phyloP scores from a whole-genome alignment of 2,888 invertebrate species.

The Schizotus pectinicornis region DNA sequence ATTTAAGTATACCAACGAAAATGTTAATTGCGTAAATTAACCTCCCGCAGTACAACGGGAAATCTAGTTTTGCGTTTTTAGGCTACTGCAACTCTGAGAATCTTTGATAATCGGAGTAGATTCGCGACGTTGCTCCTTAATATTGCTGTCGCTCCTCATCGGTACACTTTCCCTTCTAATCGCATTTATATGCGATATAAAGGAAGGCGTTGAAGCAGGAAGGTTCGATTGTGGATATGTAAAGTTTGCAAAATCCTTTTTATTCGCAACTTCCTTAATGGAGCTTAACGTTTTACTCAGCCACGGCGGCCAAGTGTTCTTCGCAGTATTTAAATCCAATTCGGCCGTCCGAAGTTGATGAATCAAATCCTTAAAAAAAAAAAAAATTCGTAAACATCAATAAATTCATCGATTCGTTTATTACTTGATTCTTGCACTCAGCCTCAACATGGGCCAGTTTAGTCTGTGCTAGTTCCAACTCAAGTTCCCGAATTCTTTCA shows the following conservation, averaged over 20 bases:
- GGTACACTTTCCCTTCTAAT: conserved; percentile 62
- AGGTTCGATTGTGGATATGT: conserved; percentile 42
- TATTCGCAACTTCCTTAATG: conserved; percentile 75
- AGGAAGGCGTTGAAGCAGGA: conserved; percentile 49
- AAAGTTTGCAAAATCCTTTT: conserved; percentile 58
- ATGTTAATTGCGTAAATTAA: too few relatives aligned
- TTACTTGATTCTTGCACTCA: conserved; percentile 87
- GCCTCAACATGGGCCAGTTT: conserved; percentile 97
- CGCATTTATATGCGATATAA: conserved; percentile 56
- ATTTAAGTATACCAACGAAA: too few relatives aligned
- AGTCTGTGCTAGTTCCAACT: conserved; percentile 94
- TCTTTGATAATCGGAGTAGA: conserved; percentile 56
- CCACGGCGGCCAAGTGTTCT: conserved; percentile 90
- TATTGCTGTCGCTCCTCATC: conserved; percentile 37
- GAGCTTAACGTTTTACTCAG: conserved; percentile 88
- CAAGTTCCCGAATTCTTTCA: conserved; percentile 81
- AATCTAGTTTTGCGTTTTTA: conserved; percentile 48
- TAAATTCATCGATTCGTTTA: not conserved
- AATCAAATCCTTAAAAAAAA: conserved; percentile 74
- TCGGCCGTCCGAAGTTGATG: conserved; percentile 87
- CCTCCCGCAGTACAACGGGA: not conserved
- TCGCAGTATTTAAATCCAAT: conserved; percentile 74
- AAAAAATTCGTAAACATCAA: not conserved
- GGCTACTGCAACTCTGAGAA: conserved; percentile 58
- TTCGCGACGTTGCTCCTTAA: conserved; percentile 49